Evolutionary conservation across 2,888 invertebrate species (phyloP), one percentile per base, ranked within the genome.

Genomic region (Epinotia bilunana): DNA sequence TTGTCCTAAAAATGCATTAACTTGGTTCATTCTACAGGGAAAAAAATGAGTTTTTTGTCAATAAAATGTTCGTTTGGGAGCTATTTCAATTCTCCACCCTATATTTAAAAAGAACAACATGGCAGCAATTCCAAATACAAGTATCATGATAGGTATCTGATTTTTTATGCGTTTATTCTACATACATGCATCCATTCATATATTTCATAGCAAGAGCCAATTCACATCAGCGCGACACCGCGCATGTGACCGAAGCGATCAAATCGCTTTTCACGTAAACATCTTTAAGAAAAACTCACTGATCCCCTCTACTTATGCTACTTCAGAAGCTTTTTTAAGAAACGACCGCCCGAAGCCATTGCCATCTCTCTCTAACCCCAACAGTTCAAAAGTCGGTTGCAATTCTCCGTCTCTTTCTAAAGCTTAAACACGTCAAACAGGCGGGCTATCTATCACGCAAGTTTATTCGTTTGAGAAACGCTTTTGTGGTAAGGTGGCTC

Each of bases 241-340:
- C 83, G 83, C 86, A 85, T 85, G 86, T 83, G 84, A 87, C 83
- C 86, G 81, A 85, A 88, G 86, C 91, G 93, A 92, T 93, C 91
- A 91, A 92, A 92, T 93, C 90, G 90, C 89, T 89, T 91, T 74
- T 87, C 91, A 91, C 91, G 91, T 93, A 93, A 94, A 94, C 92
- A 92, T 93, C 94, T 93, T 93, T 87, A 93, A 93, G 93, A 93
- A 93, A 93, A 94, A 92, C 91, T 91, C 90, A 90, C 89, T 90
- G 91, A 93, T 93, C 93, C 93, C 93, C 93, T 91, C 93, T 90
- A 91, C 93, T 92, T 92, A 91, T 87, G 87, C 90, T 91, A 92
- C 93, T 93, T 90, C 88, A 82, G 79, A 81, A 88, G 89, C 90
- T 91, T 94, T 92, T 92, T 92, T 89, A 90, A 90, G 91, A 92